Base-by-base conservation (phyloP, 2,888 invertebrate genomes). In the Gryllus longicercus region DNA sequence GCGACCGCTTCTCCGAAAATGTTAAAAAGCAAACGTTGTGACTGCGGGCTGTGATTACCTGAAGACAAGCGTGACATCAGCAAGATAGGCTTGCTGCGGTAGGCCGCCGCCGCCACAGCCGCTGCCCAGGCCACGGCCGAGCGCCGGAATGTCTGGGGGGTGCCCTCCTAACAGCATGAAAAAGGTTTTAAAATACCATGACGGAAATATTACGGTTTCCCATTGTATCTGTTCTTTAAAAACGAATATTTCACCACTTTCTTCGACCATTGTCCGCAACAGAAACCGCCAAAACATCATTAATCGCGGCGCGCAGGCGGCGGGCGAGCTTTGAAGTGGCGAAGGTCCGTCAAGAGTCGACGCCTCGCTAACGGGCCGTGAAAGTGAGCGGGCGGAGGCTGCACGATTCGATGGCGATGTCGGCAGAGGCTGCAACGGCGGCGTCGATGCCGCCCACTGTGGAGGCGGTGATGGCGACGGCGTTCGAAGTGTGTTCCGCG, bases 1-100 rank as follows among this genome's bases (percentile, higher is more conserved):
- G 14, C 63, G 16, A 63, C 63, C 63, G 16, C 63, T 18, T 63
- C 63, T 10, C 63, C 63, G 63, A 63, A 63, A 63, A 63, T 63
- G 63, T 63, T 63, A 63, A 63, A 63, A 63, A 63, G 63, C 63
- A 63, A 63, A 63, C 63, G 63, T 63, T 63, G 63, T 63, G 63
- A 63, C 63, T 63, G 14, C 63, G 63, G 63, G 11, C 63, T 63
- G 16, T 63, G 63, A 63, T 63, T 63, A 63, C 63, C 63, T 63
- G 63, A 63, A 63, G 63, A 63, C 63, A 63, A 63, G 63, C 63
- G 63, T 63, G 63, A 63, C 63, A 63, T 63, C 63, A 63, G 63
- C 63, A 63, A 63, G 63, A 63, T 63, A 63, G 63, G 63, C n/a
- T 18, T 18, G 63, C 63, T 63, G 63, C 63, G 63, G 63, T 63